Conservation (phyloP, 1,140 invertebrate genomes). For the Portunus trituberculatus region DNA sequence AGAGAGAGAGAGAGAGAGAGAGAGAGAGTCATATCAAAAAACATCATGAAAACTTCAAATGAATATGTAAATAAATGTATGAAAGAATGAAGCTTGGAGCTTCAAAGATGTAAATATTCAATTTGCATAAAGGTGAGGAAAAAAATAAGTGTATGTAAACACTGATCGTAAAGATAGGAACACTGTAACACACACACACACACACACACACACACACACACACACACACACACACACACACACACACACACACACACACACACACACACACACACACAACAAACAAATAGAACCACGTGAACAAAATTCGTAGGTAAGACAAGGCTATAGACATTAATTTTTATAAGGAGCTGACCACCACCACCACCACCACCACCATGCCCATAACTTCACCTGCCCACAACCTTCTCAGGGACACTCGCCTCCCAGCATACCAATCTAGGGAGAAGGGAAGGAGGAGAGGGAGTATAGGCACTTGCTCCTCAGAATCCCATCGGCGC, state of each 20-base stretch:
- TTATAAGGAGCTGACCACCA: not conserved
- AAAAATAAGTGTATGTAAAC: not conserved
- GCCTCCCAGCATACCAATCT: not conserved
- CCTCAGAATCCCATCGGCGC: not conserved
- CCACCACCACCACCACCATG: not conserved
- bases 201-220: not conserved
- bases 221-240: not conserved
- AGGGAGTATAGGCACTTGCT: not conserved
- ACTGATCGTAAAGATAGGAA: not conserved
- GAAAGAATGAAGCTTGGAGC: not conserved
- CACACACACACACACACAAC: not conserved
- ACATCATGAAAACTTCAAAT: not conserved
- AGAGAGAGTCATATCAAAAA: not conserved
- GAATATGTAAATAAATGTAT: not conserved
- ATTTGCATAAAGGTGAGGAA: not conserved
- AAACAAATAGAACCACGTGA: not conserved
- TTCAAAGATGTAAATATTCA: slow-evolving; percentile 3
- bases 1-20: slow-evolving; percentile 20
- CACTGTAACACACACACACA: not conserved
- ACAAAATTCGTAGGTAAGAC: not conserved
- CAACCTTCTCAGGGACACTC: not conserved
- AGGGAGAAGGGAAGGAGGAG: not conserved
- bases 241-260: slow-evolving; percentile 11
- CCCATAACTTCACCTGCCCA: not conserved
- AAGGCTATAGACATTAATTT: not conserved